Evolutionary conservation across 1,140 invertebrate genomes (phyloP).

Genomic region (Meloidogyne hapla): DNA sequence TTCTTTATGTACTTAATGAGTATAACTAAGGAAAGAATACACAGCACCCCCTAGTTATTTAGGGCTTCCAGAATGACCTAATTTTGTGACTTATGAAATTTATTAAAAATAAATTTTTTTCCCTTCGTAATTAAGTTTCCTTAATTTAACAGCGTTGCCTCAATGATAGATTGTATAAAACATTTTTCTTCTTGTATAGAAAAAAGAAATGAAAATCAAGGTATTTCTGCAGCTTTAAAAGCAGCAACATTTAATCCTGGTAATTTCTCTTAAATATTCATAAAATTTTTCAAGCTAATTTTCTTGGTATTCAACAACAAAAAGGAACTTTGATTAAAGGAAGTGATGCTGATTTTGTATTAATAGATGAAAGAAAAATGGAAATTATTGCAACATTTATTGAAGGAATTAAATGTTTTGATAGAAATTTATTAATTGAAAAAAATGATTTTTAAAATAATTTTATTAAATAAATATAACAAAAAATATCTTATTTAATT

Average conservation of each 20-base stretch:
- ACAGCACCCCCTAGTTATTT: too few relatives aligned
- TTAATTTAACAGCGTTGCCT: slow-evolving; percentile 9
- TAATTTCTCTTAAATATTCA: background rate
- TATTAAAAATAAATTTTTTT: background rate
- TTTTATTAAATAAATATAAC: too few relatives aligned
- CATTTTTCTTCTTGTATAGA: background rate
- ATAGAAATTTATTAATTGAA: background rate
- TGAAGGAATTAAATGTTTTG: slow-evolving; percentile 69
- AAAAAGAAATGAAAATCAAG: slow-evolving; percentile 77
- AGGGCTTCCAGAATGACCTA: too few relatives aligned
- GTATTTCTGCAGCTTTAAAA: slow-evolving; percentile 69
- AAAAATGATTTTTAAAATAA: too few relatives aligned
- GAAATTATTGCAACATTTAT: slow-evolving; percentile 86
- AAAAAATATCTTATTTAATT: too few relatives aligned
- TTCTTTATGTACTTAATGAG: too few relatives aligned
- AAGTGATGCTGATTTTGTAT: slow-evolving; percentile 87
- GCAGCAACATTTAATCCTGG: slow-evolving; percentile 23
- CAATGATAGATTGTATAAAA: slow-evolving; percentile 24
- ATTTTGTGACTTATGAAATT: too few relatives aligned
- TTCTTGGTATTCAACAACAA: slow-evolving; percentile 73
- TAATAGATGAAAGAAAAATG: slow-evolving; percentile 72
- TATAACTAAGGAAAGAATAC: too few relatives aligned
- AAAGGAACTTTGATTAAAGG: slow-evolving; percentile 85
- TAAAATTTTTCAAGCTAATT: slow-evolving; percentile 72
- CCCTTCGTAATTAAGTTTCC: too few relatives aligned